Percentiles rank a stretch among this genome's conserved stretches.
These are phyloP conservation scores for Cydia strobilella DNA, from an alignment of 1,140 invertebrate genomes.

Conservation along the genomic window DNA sequence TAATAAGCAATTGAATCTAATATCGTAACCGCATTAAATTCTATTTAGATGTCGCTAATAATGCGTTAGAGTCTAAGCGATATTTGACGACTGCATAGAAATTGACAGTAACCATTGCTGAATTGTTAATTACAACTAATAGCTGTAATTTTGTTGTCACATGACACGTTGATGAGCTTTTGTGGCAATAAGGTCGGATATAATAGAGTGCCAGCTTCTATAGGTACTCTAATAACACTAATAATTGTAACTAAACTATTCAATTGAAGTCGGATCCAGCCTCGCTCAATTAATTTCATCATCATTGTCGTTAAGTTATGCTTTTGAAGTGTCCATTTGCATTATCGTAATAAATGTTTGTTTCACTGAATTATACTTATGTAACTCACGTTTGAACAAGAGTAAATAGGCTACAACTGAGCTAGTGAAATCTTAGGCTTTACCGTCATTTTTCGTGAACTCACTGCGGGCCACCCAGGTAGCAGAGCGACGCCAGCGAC, in stretches of 20 bases:
- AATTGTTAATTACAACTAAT: background rate
- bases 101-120: background rate
- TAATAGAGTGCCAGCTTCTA: background rate
- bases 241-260: conserved; percentile 7
- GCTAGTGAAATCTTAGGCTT: no score
- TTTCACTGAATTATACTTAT: no score
- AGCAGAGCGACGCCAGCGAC: no score
- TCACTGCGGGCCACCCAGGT: no score
- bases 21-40: background rate
- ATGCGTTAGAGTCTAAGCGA: no score
- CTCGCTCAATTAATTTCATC: background rate
- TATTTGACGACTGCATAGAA: background rate
- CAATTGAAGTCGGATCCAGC: background rate
- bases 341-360: no score
- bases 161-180: background rate
- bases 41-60: no score
- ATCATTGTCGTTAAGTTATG: background rate
- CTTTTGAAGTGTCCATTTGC: background rate
- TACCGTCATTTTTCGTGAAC: no score
- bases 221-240: background rate
- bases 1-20: background rate
- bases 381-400: no score
- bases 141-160: background rate
- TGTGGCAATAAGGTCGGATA: background rate
- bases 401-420: no score